Evolutionary conservation across 2,113 vertebrate species (phyloP), one percentile per base, ranked within the genome.

Genomic region (Brienomyrus longianalis): DNA sequence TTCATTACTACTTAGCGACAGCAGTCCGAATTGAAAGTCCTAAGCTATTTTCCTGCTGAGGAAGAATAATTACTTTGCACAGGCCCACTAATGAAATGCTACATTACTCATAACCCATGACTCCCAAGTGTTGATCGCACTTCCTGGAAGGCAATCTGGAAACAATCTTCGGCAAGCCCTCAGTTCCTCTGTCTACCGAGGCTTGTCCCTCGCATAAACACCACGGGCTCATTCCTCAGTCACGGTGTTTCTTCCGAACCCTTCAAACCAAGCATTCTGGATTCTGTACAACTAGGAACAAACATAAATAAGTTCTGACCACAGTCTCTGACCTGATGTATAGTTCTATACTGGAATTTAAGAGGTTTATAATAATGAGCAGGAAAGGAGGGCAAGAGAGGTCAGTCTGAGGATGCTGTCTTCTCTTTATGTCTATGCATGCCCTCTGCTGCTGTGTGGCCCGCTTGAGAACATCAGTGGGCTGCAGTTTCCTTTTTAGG

Each of bases 121-220:
- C 59, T 45, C 62, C 51, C n/a, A n/a, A 45, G 21, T 45, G 56
- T 88, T 19, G 59, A 27, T 70, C 35, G 59, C 87, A 70, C 87
- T 70, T 88, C 87, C 87, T 88, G 39, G 43, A 88, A n/a, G 87
- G 43, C 43, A 70, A 39, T 45, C 87, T 88, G 59, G 56, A 88
- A 88, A 70, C 59, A 88, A 48, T 70, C 54, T 43, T 21, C 51
- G 19, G 51, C 27, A 23, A 39, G 86, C 54, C 54, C 47, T 51
- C 39, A 9, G 10, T 62, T 56, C 19, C 54, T 19, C 17, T 48
- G 43, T 45, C 59, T 70, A 39, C 13, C 54, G 35, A 1, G 86
- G 27, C 54, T 19, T 39, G 45, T 31, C 10, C 13, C 11, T 86
- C 50, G 9, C 43, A 45, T 70, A 59, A 52, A 56, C 86, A n/a